Percentiles rank a stretch among this genome's conserved stretches.
phyloP scores from a whole-genome alignment of 2,888 invertebrate genomes.

The Halocaridina rubra region DNA sequence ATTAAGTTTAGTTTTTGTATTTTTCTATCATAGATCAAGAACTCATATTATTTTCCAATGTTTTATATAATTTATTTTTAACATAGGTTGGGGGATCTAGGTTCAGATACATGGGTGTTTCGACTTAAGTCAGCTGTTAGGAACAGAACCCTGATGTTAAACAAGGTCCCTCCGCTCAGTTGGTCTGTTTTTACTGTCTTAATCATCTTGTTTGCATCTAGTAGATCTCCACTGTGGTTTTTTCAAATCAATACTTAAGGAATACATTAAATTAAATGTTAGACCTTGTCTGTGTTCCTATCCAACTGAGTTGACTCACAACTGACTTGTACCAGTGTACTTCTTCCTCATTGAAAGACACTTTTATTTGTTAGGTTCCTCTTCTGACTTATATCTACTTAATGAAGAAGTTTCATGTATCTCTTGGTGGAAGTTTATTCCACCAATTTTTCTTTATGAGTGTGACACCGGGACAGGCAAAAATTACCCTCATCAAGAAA shows the following conservation, averaged over 20 bases:
- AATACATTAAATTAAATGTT: neutral
- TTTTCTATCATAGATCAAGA: too few species aligned
- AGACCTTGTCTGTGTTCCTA: neutral
- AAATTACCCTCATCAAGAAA: too few species aligned
- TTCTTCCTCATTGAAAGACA: neutral
- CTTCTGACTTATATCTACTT: neutral
- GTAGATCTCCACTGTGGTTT: neutral
- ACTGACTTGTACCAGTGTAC: neutral
- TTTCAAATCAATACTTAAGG: slow-evolving; percentile 1
- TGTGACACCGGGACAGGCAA: too few species aligned
- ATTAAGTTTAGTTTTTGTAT: too few species aligned
- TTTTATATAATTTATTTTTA: too few species aligned
- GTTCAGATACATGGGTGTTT: too few species aligned
- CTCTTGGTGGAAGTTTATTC: neutral
- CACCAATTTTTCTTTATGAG: neutral
- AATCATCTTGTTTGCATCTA: neutral
- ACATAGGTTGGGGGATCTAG: too few species aligned
- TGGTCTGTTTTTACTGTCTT: neutral
- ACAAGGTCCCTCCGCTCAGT: too few species aligned
- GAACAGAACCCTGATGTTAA: too few species aligned
- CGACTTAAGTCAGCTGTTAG: too few species aligned
- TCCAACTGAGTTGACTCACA: neutral
- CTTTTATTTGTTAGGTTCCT: neutral
- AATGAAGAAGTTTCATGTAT: neutral
- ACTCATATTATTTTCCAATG: too few species aligned